phyloP scores from a whole-genome alignment of 23 tunicate genomes.

The Trididemnum clinides region DNA sequence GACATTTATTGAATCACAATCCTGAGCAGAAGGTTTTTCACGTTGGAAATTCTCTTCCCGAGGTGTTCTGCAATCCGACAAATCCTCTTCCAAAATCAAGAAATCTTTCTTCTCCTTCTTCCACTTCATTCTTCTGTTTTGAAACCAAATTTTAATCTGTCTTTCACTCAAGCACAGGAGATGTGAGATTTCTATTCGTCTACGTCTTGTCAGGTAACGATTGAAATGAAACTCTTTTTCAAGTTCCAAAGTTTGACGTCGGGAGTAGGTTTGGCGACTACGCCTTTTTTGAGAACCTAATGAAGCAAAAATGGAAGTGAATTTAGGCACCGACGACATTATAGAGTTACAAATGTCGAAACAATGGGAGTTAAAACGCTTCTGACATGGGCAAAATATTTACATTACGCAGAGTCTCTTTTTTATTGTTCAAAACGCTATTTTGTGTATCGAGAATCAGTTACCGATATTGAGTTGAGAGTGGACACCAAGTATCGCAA shows the following conservation, averaged over 20 bases:
- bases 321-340: not conserved
- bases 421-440: not conserved
- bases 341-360: not conserved
- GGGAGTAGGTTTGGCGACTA: conserved; percentile 72
- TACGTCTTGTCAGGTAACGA: conserved; percentile 64
- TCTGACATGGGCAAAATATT: too few relatives aligned
- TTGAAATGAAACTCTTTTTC: conserved; percentile 81
- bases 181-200: conserved; percentile 80
- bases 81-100: not conserved
- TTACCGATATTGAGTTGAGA: too few relatives aligned
- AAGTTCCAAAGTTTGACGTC: conserved; percentile 73
- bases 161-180: conserved; percentile 59
- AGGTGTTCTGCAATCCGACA: too few relatives aligned
- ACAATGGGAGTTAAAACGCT: too few relatives aligned
- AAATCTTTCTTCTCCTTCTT: conserved; percentile 68
- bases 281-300: conserved; percentile 38
- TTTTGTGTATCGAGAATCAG: not conserved
- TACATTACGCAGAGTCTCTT: too few relatives aligned
- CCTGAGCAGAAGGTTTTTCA: too few relatives aligned
- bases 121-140: conserved; percentile 89
- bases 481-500: too few relatives aligned
- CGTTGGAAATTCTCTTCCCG: too few relatives aligned
- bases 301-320: not conserved
- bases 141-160: conserved; percentile 90
- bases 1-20: too few relatives aligned